A percentile compares a stretch with the other conserved stretches of the same genome.
These are phyloP conservation scores for Polypterus senegalus DNA, from an alignment of 2,113 vertebrate genomes.

Conservation along the genomic window DNA sequence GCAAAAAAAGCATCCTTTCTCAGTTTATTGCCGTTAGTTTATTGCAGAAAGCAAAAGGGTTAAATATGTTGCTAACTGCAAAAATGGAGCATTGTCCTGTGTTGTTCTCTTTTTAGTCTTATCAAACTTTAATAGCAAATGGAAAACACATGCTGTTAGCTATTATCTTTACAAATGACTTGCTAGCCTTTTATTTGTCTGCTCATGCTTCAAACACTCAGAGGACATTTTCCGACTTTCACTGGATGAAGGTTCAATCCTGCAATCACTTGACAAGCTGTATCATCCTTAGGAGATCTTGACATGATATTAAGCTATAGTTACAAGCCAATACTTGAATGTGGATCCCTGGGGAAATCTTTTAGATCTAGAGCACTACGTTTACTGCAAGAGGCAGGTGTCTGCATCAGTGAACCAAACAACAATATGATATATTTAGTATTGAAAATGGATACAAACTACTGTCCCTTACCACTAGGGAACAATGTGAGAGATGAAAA, in stretches of 20 bases:
- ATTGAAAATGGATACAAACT: constrained; percentile 65
- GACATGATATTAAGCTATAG: constrained; percentile 79
- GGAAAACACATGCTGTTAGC: constrained; percentile 49
- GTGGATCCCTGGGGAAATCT: constrained; percentile 72
- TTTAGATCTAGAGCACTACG: constrained; percentile 52
- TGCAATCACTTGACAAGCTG: constrained; percentile 57
- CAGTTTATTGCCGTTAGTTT: constrained; percentile 24
- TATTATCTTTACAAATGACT: constrained; percentile 73
- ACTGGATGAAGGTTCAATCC: constrained; percentile 43
- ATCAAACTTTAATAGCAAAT: constrained; percentile 62
- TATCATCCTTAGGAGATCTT: constrained; percentile 74
- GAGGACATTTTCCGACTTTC: constrained; percentile 51
- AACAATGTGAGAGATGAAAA: constrained; percentile 49
- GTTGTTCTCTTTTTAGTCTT: constrained; percentile 40
- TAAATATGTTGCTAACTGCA: constrained; percentile 30
- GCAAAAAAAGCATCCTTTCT: too few species aligned
- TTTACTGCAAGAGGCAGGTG: constrained; percentile 71
- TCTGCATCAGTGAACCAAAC: constrained; percentile 68
- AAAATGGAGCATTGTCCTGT: constrained; percentile 29
- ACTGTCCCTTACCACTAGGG: constrained; percentile 53
- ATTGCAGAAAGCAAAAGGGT: constrained; percentile 10
- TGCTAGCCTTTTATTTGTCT: constrained; percentile 61
- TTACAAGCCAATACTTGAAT: constrained; percentile 76
- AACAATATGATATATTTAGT: constrained; percentile 74
- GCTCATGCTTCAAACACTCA: constrained; percentile 56